These are phyloP conservation scores for Stratiomys singularior DNA, from an alignment of 2,888 invertebrate genomes.

Conservation along the genomic window DNA sequence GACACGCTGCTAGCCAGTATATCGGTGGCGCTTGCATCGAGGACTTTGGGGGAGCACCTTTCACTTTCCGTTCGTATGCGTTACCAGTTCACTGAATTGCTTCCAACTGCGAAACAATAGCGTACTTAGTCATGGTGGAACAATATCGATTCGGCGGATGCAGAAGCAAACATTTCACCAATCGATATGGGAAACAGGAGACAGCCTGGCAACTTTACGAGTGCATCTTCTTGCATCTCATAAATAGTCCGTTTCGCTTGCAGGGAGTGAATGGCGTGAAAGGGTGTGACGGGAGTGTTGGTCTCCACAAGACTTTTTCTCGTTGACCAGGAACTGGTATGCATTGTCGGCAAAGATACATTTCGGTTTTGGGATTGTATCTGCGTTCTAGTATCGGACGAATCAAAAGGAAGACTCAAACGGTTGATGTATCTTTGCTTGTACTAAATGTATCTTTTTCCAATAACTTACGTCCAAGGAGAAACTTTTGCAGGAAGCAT, in stretches of 20 bases:
- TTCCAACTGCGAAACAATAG: background rate
- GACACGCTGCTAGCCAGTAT: background rate
- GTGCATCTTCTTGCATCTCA: constrained; percentile 9
- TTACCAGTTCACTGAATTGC: background rate
- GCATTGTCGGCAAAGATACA: too few relatives aligned
- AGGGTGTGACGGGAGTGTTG: too few relatives aligned
- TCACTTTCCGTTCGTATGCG: constrained; percentile 38
- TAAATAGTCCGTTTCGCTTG: background rate
- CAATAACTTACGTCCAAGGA: too few relatives aligned
- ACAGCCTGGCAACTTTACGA: constrained; percentile 30
- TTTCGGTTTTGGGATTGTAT: too few relatives aligned
- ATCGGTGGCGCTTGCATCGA: background rate
- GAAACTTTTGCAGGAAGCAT: too few relatives aligned
- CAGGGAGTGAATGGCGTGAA: too few relatives aligned
- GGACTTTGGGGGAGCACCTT: background rate
- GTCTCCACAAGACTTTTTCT: too few relatives aligned
- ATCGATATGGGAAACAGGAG: constrained; percentile 27
- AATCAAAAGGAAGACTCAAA: too few relatives aligned
- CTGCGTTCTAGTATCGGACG: too few relatives aligned
- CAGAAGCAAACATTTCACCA: background rate
- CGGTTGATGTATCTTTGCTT: too few relatives aligned
- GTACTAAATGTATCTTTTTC: too few relatives aligned
- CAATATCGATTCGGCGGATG: constrained; percentile 8
- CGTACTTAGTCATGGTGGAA: background rate
- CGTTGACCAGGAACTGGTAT: too few relatives aligned